Base-by-base conservation (phyloP, 1,140 invertebrate genomes). In the Drosophila kohkoa region DNA sequence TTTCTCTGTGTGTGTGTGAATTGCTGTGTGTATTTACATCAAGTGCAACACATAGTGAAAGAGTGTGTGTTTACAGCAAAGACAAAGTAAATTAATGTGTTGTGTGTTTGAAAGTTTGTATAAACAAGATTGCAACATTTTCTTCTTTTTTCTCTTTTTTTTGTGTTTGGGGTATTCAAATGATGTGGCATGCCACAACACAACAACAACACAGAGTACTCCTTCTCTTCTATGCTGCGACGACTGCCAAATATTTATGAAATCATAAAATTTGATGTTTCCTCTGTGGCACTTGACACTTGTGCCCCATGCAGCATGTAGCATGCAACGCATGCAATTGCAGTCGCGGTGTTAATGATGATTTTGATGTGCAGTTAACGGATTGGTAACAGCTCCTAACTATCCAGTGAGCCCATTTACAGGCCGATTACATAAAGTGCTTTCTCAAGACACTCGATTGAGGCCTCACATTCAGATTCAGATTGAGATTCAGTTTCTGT, bases 191-290 rank as follows among this genome's bases (percentile, higher is more conserved):
- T 48, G 59, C 59, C 59, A 49, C 25, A 32, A 41, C 3, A 4
- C 59, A 46, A 49, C 41, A 13, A 13, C 41, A 32, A 16, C 13
- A 11, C 7, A 38, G 6, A 8, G 7, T 1, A 16, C 32, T 30
- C 13, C 7, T 5, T 16, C 11, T 20, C 32, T 6, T 15, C 35
- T 8, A 3, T 5, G 13, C 46, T 48, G 15, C 7, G 46, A 25
- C 20, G 20, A 25, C 13, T 65, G 63, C 67, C 83, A 89, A 89
- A 89, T 91, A 91, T 91, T 91, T 91, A 91, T 91, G 89, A 91
- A 91, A 91, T 91, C 89, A 91, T 91, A 91, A 91, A 91, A 91
- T 91, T 91, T 91, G 79, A 91, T 91, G 89, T 91, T 90, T 91
- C 88, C 88, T 80, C 46, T 64, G 71, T 67, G 65, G 81, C 75